Conservation (phyloP, 2,888 invertebrate genomes). For the Melipona bicolor region DNA sequence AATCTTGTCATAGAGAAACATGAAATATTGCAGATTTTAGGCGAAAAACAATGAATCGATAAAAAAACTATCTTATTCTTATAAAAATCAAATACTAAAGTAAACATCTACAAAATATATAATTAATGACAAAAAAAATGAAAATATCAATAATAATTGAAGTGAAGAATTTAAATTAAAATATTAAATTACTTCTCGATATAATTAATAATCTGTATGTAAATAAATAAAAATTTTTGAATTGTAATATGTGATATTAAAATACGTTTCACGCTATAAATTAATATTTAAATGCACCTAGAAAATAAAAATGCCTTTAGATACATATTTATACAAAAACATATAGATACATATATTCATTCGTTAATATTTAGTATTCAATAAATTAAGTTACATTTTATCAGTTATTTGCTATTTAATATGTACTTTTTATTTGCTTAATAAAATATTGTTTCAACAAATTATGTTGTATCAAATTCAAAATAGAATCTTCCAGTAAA, state of each 20-base stretch:
- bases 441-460: too few species aligned
- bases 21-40: constrained; percentile 8
- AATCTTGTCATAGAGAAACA: neutral
- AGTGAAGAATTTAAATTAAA: neutral
- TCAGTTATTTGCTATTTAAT: too few species aligned
- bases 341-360: too few species aligned
- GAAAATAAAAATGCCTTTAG: neutral
- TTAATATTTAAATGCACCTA: too few species aligned
- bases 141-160: neutral
- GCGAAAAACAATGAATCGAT: neutral
- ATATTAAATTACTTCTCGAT: too few species aligned
- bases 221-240: too few species aligned
- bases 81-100: neutral
- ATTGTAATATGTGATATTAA: neutral
- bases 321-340: too few species aligned
- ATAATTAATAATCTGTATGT: neutral
- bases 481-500: too few species aligned
- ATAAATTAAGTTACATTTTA: too few species aligned
- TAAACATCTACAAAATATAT: neutral
- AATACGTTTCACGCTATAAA: neutral
- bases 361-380: too few species aligned
- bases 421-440: too few species aligned
- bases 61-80: neutral
- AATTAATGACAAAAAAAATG: neutral
- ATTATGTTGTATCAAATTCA: too few species aligned